These are phyloP conservation scores for Brenthis ino DNA, from an alignment of 2,888 invertebrate species.

Conservation along the genomic window DNA sequence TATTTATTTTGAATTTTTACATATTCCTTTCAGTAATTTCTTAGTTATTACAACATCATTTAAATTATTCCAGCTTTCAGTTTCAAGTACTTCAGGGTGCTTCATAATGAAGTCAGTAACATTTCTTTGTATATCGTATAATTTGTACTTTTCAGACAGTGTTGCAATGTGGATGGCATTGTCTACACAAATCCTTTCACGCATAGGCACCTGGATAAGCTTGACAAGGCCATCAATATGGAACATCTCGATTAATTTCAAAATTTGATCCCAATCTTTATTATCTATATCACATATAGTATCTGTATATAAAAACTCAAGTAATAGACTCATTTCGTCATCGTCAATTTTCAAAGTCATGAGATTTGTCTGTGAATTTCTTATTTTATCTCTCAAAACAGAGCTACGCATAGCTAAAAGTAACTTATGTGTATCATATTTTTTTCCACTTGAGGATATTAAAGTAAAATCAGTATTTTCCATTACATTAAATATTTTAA, in stretches of 20 bases:
- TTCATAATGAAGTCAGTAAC: conserved; percentile 61
- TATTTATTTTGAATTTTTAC: not conserved
- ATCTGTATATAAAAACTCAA: conserved; percentile 67
- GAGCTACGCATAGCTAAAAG: conserved; percentile 63
- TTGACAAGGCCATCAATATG: conserved; percentile 53
- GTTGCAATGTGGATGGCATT: conserved; percentile 65
- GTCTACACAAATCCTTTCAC: conserved; percentile 53
- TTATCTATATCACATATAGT: conserved; percentile 56
- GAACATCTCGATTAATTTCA: conserved; percentile 59
- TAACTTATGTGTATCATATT: conserved; percentile 61
- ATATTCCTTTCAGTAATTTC: conserved; percentile 50
- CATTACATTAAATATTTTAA: conserved; percentile 50
- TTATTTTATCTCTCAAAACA: conserved; percentile 54
- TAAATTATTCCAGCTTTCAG: conserved; percentile 62
- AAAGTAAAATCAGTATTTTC: conserved; percentile 60
- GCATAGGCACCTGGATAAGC: conserved; percentile 53
- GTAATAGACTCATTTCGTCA: conserved; percentile 58
- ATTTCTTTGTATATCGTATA: conserved; percentile 51
- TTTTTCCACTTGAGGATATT: conserved; percentile 51
- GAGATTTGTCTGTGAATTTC: conserved; percentile 44
- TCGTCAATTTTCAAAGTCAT: conserved; percentile 56
- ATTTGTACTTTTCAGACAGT: conserved; percentile 60
- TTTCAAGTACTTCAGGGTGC: conserved; percentile 57
- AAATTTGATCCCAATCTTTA: conserved; percentile 54
- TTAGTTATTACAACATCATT: conserved; percentile 63